Evolutionary conservation across 2,888 invertebrate genomes (phyloP).

Genomic region (Cetonia aurata): DNA sequence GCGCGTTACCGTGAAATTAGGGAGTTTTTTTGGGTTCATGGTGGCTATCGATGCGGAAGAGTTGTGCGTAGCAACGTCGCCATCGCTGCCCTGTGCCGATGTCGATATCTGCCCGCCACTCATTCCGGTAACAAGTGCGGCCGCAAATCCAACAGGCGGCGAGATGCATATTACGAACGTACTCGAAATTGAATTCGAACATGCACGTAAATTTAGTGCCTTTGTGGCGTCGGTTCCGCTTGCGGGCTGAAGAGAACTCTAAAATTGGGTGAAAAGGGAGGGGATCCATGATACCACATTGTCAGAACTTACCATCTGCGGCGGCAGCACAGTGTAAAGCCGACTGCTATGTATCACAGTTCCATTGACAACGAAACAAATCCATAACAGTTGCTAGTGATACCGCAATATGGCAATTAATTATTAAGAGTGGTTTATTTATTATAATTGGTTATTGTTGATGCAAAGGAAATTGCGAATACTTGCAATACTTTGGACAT

Average conservation of each 20-base stretch:
- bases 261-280: conserved; percentile 10
- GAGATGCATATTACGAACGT: conserved; percentile 46
- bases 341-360: conserved; percentile 9
- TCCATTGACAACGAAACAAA: not conserved
- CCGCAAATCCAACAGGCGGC: conserved; percentile 44
- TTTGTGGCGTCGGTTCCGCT: conserved; percentile 47
- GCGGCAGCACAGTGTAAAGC: not conserved
- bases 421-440: too few relatives aligned
- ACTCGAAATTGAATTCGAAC: conserved; percentile 51
- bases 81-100: conserved; percentile 13
- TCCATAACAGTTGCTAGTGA: too few relatives aligned
- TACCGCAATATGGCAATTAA: too few relatives aligned
- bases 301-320: conserved; percentile 5
- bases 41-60: too few relatives aligned
- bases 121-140: conserved; percentile 45
- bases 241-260: conserved; percentile 47
- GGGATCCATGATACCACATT: conserved; percentile 1
- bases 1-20: conserved; percentile 2
- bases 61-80: not conserved
- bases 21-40: not conserved
- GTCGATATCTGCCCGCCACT: conserved; percentile 14
- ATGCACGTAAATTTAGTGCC: conserved; percentile 49
- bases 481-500: too few relatives aligned
- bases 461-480: too few relatives aligned
- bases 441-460: too few relatives aligned